These are phyloP conservation scores for pig (Sus scrofa) DNA, from an alignment of 2,113 vertebrate species.

Conservation along the genomic window DNA sequence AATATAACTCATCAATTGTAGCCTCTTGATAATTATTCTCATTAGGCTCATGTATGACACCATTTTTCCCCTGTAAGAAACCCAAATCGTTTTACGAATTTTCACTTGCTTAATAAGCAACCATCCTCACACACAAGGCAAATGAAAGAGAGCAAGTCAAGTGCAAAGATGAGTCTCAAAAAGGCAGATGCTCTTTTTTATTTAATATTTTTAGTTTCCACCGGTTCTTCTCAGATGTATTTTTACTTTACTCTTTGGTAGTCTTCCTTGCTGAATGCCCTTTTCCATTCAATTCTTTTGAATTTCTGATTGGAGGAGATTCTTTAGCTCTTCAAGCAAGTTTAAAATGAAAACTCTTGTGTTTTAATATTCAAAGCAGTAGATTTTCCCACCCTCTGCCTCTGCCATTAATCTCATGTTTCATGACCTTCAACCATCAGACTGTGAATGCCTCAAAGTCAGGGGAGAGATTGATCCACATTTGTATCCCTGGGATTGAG, in stretches of 20 bases:
- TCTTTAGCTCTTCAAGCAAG: neutral
- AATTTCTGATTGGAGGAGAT: neutral
- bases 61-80: neutral
- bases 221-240: neutral
- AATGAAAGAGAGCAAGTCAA: neutral
- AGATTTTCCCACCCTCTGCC: neutral
- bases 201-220: conserved; percentile 2
- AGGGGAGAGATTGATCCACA: neutral
- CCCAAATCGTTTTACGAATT: conserved; percentile 26
- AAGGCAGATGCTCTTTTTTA: neutral
- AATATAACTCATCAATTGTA: neutral
- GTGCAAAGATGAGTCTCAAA: neutral
- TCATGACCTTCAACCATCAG: neutral
- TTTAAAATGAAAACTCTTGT: neutral
- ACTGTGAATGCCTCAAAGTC: neutral
- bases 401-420: neutral
- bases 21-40: conserved; percentile 35
- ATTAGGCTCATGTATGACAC: neutral
- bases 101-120: neutral
- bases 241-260: conserved; percentile 35
- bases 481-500: neutral
- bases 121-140: neutral
- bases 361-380: neutral
- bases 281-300: neutral
- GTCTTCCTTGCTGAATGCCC: neutral